These are phyloP conservation scores for Sterna hirundo DNA, from an alignment of 2,113 vertebrate species.

Conservation along the genomic window DNA sequence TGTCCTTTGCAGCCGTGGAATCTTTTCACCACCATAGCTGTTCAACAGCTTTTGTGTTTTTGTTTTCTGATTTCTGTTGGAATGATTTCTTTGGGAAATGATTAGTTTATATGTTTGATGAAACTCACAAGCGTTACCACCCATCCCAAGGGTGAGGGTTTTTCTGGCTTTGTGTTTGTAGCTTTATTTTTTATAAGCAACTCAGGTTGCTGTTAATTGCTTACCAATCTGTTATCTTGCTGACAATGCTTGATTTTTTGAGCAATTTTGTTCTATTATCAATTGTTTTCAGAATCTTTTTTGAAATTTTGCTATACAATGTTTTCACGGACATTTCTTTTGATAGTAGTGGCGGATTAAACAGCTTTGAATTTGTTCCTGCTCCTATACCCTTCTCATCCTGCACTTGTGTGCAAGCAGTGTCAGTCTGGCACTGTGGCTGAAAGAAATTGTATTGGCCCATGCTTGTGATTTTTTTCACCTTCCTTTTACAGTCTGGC, in stretches of 20 bases:
- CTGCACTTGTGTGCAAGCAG: rapidly evolving
- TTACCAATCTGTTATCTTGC: background rate
- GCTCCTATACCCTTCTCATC: background rate
- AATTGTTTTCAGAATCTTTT: background rate
- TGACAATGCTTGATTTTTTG: background rate
- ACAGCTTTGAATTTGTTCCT: background rate
- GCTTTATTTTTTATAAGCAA: background rate
- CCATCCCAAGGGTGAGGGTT: background rate
- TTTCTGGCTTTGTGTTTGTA: background rate
- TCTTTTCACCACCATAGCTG: background rate
- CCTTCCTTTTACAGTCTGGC: background rate
- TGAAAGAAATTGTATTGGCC: background rate
- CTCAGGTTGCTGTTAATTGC: background rate
- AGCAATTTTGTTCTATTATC: background rate
- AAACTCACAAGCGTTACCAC: background rate
- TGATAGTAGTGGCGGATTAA: background rate
- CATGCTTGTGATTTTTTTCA: background rate
- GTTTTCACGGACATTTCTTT: background rate
- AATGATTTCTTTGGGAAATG: background rate
- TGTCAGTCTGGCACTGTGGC: background rate
- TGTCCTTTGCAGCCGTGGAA: background rate
- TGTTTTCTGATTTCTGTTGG: background rate
- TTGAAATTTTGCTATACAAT: background rate
- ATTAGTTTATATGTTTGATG: background rate
- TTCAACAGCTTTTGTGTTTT: background rate